Base-by-base conservation (phyloP, 30 jellyfish, hydroid and myxozoan genomes). In the Chrysaora quinquecirrha region DNA sequence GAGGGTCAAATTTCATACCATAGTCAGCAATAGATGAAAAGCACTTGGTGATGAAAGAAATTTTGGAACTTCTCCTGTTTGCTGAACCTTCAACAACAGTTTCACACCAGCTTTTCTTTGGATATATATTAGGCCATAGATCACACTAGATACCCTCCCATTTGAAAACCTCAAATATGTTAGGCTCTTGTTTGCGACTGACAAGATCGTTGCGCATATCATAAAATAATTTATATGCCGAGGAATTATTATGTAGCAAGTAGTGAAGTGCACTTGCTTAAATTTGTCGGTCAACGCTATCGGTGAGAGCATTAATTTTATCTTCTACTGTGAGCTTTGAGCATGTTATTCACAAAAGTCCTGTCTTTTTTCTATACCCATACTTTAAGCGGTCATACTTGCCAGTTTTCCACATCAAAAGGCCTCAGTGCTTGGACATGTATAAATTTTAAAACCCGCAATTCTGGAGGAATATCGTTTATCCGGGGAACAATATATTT, bases 1-100 rank as follows among this genome's bases (percentile, higher is more conserved):
- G 52, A 34, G 70, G 18, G 33, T 69, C 74, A 48, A 33, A 82
- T 12, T 68, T 24, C 62, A 80, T n/a, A 19, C 86, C 27, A 47
- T 80, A 80, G 56, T 66, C 90, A 33, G 64, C 23, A 2, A 80
- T 21, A 12, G 76, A 31, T 7, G 38, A 4, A 33, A 71, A 35
- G 61, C 82, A 35, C 23, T 71, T 71, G 0, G 34, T 31, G 43
- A 71, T 32, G 0, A 71, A 71, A 18, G 82, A 71, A 4, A n/a
- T 24, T 47, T 71, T 2, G 43, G 38, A 4, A 38, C 82, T 71
- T 6, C 22, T 3, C 7, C 31, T 7, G 70, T 38, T 14, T 14
- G 11, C 14, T 38, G 54, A 3, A 14, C 54, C 54, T 14, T 38
- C 54, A 3, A 3, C 11, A 6, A 6, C 6, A 38, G 54, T 3